Percentiles rank a stretch among this genome's conserved stretches.
Evolutionary conservation across 2,888 invertebrate genomes (phyloP).

Genomic region (Zaprionus lineosus): DNA sequence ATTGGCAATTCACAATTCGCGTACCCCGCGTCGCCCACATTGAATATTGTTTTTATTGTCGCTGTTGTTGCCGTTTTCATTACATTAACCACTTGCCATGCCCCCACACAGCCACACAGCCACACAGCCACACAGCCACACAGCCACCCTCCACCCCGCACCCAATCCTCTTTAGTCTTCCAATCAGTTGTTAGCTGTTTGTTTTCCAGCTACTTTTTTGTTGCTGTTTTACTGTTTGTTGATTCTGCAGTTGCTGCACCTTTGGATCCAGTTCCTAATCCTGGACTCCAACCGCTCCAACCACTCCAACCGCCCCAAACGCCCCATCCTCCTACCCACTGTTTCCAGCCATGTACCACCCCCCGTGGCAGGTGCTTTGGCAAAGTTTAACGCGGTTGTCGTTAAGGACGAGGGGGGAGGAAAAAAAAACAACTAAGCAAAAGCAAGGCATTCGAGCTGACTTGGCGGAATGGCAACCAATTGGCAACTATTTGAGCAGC

Average conservation of each 20-base stretch:
- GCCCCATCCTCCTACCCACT: background rate
- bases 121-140: too few species aligned
- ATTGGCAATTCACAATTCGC: conserved; percentile 32
- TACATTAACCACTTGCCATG: conserved; percentile 68
- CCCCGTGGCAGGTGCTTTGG: conserved; percentile 15
- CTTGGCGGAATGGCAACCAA: conserved; percentile 56
- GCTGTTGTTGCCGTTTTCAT: conserved; percentile 67
- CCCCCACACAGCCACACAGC: too few species aligned
- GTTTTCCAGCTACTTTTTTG: conserved; percentile 52
- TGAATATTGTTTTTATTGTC: conserved; percentile 66
- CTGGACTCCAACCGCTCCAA: conserved; percentile 6
- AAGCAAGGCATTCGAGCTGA: conserved; percentile 53
- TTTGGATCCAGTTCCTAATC: conserved; percentile 36
- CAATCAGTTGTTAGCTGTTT: conserved; percentile 22
- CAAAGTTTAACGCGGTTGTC: conserved; percentile 51
- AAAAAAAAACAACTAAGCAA: conserved; percentile 32
- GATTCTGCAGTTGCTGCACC: conserved; percentile 57
- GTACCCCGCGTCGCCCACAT: conserved; percentile 41
- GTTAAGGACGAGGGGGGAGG: conserved; percentile 33
- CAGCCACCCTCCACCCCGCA: background rate
- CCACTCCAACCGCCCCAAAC: background rate
- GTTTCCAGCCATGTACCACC: background rate
- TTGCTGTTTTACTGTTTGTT: conserved; percentile 59
- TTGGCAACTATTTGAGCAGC: conserved; percentile 59
- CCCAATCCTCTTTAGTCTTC: background rate